phyloP scores from a whole-genome alignment of 2,113 vertebrate genomes.

The Nothoprocta pentlandii region DNA sequence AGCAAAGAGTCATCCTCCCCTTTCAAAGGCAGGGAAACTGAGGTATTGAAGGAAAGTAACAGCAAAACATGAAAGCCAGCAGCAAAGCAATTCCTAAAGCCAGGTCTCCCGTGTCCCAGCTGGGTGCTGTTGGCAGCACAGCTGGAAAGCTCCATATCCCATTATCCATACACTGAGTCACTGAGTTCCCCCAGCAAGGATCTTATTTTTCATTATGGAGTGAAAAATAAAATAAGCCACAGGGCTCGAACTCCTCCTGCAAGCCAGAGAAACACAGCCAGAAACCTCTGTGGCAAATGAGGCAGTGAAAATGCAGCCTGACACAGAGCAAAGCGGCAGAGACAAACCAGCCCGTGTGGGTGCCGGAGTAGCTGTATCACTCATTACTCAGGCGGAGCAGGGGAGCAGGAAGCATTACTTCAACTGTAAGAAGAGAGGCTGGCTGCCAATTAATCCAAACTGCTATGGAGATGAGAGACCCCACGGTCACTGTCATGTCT shows the following conservation, averaged over 20 bases:
- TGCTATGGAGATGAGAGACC: not conserved
- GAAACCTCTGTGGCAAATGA: not conserved
- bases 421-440: not conserved
- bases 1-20: not conserved
- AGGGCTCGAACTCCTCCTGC: constrained; percentile 8
- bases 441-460: constrained; percentile 14
- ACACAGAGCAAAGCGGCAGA: not conserved
- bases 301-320: not conserved
- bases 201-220: constrained; percentile 37
- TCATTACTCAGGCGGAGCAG: not conserved
- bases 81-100: not conserved
- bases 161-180: not conserved
- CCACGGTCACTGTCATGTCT: not conserved
- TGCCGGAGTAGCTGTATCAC: not conserved
- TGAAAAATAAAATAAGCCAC: constrained; percentile 44
- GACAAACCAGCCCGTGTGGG: not conserved
- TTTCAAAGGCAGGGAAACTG: not conserved
- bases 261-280: not conserved
- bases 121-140: constrained; percentile 2
- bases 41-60: not conserved
- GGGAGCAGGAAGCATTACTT: not conserved
- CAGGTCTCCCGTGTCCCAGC: not conserved
- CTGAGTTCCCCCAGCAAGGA: not conserved
- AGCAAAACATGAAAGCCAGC: not conserved
- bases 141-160: constrained; percentile 23